phyloP scores from a whole-genome alignment of 1,140 invertebrate species.

The Drosophila varians region DNA sequence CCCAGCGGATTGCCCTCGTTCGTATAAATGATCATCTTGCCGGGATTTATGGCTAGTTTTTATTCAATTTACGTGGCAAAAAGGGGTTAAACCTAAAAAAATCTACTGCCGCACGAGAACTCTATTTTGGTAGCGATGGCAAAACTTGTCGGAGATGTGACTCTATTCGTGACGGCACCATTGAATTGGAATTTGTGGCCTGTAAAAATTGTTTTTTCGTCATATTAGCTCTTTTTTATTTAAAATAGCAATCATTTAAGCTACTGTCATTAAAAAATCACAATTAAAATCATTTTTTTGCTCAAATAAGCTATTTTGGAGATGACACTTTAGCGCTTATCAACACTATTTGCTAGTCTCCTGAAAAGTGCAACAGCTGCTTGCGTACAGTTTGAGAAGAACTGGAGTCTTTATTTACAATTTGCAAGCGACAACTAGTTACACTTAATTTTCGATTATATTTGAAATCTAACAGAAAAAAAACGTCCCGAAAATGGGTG shows the following conservation, averaged over 20 bases:
- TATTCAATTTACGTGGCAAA: conserved; percentile 77
- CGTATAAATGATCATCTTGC: conserved; percentile 87
- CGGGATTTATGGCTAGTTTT: conserved; percentile 22
- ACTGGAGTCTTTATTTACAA: conserved; percentile 9
- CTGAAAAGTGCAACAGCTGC: conserved; percentile 12
- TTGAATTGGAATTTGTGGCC: no score
- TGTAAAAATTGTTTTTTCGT: no score
- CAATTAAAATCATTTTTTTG: no score
- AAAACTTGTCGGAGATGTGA: not conserved
- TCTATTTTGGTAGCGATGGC: conserved; percentile 8
- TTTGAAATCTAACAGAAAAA: not conserved
- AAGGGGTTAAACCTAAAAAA: conserved; percentile 13
- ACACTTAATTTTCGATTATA: not conserved
- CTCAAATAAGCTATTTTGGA: no score
- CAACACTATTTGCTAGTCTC: not conserved
- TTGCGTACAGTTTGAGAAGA: not conserved
- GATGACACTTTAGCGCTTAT: not conserved
- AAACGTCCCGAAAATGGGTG: conserved; percentile 91
- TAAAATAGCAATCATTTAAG: no score
- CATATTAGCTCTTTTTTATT: no score
- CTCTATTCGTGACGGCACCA: no score
- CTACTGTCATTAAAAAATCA: no score
- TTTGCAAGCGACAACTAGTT: not conserved
- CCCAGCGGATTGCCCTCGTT: conserved; percentile 89
- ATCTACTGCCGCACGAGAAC: conserved; percentile 28